Evolutionary conservation across 2,113 vertebrate genomes (phyloP).

Genomic region (Rhipidura dahli): DNA sequence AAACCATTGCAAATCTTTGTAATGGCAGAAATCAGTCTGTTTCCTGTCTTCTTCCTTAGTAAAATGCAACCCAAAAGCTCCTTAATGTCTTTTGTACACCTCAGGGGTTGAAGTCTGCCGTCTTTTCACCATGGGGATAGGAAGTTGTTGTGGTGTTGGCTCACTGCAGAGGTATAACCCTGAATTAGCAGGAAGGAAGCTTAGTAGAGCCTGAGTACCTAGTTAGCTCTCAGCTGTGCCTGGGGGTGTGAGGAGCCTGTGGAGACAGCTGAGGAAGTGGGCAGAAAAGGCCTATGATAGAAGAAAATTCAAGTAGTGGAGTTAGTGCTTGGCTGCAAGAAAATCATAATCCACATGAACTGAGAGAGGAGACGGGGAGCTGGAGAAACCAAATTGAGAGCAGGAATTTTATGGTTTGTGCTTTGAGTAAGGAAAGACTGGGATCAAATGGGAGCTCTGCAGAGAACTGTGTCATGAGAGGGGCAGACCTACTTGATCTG

Average conservation of each 20-base stretch:
- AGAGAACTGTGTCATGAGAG: background rate
- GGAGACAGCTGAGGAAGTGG: background rate
- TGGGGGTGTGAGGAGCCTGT: background rate
- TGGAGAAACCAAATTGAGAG: background rate
- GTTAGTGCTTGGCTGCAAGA: background rate
- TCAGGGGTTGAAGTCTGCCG: background rate
- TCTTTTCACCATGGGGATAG: background rate
- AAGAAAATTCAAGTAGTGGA: background rate
- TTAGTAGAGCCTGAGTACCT: background rate
- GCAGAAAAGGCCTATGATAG: background rate
- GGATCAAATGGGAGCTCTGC: background rate
- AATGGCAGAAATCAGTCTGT: background rate
- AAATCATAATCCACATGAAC: accelerated
- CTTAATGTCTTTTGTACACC: background rate
- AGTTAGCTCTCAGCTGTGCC: background rate
- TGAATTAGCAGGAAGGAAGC: background rate
- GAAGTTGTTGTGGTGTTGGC: background rate
- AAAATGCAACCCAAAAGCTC: background rate
- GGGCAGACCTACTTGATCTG: background rate
- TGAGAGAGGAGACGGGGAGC: background rate
- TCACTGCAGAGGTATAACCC: background rate
- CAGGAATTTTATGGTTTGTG: background rate
- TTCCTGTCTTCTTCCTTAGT: background rate
- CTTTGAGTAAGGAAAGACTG: background rate
- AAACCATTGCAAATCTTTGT: background rate